A percentile compares a stretch with the other conserved stretches of the same genome.
phyloP scores from a whole-genome alignment of 1,140 invertebrate species.

The Monomorium pharaonis region DNA sequence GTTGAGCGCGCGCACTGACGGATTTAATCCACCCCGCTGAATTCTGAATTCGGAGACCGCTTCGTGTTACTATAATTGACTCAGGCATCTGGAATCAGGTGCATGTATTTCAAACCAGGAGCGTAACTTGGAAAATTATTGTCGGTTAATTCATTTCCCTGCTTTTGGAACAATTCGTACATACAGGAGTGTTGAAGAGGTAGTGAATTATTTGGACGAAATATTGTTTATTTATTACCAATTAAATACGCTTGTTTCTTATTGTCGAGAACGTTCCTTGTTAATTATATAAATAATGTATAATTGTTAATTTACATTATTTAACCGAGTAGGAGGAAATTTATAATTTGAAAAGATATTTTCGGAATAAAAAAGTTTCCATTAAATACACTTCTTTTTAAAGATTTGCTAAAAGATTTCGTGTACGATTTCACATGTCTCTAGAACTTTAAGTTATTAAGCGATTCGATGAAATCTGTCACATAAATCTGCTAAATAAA shows the following conservation, averaged over 20 bases:
- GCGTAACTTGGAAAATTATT: constrained; percentile 11
- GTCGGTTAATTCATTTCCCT: not conserved
- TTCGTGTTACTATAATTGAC: constrained; percentile 23
- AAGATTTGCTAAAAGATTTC: not conserved
- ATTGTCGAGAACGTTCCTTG: not conserved
- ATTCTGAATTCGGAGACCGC: constrained; percentile 19
- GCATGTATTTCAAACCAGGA: not conserved
- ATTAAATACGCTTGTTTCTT: not conserved
- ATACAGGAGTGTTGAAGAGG: not conserved
- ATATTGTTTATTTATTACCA: not conserved
- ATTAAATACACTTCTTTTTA: not conserved
- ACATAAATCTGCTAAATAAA: not conserved
- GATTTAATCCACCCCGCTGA: constrained; percentile 25
- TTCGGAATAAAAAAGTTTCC: not conserved
- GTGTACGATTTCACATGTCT: no score
- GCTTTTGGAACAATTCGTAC: not conserved
- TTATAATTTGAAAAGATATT: not conserved
- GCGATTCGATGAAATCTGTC: not conserved
- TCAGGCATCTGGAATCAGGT: not conserved
- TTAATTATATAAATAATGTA: not conserved
- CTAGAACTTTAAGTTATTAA: not conserved
- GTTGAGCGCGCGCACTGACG: constrained; percentile 9
- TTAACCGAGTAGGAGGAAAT: not conserved
- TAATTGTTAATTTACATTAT: not conserved
- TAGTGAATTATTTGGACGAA: not conserved